Base-by-base conservation (phyloP, 2,888 invertebrate genomes). In the Phyto melanocephala region DNA sequence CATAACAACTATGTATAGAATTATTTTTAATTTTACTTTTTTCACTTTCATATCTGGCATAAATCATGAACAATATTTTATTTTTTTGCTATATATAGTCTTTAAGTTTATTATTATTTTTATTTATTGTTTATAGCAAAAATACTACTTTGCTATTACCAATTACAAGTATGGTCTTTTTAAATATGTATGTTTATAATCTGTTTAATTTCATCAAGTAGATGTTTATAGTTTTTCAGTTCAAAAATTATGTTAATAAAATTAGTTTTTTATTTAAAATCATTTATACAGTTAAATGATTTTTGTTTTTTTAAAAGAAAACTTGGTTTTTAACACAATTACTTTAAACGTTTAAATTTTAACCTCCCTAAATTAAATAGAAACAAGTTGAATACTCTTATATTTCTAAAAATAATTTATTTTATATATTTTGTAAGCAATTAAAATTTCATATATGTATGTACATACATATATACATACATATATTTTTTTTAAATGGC, bases 111-210 rank as follows among this genome's bases (percentile, higher is more conserved):
- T 28, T 28, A 5, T 28, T 5, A 28, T 62, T 71, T 63, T 52
- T 78, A 56, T 72, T 50, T 70, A 74, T 63, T 50, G 58, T 70
- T 78, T 74, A 75, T 67, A 74, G 77, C 80, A 74, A 80, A 76
- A 80, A 77, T 76, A 63, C 72, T 80, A 80, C 72, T 70, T 65
- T 60, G 52, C 77, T 72, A 83, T 50, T 78, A 82, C 75, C 74
- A 74, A 67, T 71, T 37, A 54, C 52, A 54, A 62, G 58, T 72
- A 28, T 70, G 65, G 20, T 58, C 22, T 76, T 22, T 72, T 15
- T 40, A 22, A 20, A 65, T 22, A 47, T 60, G 13, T 47, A 45
- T 72, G 28, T 40, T 50, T 52, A 11, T 47, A 8, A 20, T 40
- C 17, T 60, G 22, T 63, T 63, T 15, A 28, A 33, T 65, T 52